These are phyloP conservation scores for Bubalus kerabau DNA, from an alignment of 2,113 vertebrate genomes.

Conservation along the genomic window DNA sequence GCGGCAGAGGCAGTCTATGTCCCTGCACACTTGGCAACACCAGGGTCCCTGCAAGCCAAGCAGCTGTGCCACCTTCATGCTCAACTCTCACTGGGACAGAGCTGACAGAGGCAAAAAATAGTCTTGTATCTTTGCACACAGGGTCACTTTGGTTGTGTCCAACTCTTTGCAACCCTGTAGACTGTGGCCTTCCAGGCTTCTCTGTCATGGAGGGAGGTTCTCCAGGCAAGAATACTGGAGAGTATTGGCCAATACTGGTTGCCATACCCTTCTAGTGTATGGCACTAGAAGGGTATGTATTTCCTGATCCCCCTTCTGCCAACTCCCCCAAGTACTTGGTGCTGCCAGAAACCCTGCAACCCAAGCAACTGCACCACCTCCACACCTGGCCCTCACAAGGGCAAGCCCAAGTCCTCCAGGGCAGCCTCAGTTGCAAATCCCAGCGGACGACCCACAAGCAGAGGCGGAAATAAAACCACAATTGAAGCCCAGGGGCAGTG, in stretches of 20 bases:
- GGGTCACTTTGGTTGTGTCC: accelerated
- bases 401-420: not conserved
- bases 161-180: not conserved
- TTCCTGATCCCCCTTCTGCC: not conserved
- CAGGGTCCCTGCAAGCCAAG: not conserved
- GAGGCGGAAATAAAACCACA: not conserved
- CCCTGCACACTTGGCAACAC: not conserved
- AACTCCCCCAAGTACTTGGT: not conserved
- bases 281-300: not conserved
- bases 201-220: not conserved
- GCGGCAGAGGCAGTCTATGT: not conserved
- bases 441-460: accelerated
- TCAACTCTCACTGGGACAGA: not conserved
- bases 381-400: not conserved
- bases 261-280: not conserved
- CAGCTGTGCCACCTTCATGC: not conserved
- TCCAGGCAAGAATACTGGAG: not conserved
- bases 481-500: not conserved
- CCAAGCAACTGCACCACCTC: not conserved
- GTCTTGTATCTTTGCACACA: not conserved
- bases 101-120: not conserved
- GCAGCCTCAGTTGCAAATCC: not conserved
- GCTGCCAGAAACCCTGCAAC: not conserved
- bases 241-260: not conserved
- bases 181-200: not conserved